Conservation (phyloP, 2,113 vertebrate genomes). For the Aythya baeri region DNA sequence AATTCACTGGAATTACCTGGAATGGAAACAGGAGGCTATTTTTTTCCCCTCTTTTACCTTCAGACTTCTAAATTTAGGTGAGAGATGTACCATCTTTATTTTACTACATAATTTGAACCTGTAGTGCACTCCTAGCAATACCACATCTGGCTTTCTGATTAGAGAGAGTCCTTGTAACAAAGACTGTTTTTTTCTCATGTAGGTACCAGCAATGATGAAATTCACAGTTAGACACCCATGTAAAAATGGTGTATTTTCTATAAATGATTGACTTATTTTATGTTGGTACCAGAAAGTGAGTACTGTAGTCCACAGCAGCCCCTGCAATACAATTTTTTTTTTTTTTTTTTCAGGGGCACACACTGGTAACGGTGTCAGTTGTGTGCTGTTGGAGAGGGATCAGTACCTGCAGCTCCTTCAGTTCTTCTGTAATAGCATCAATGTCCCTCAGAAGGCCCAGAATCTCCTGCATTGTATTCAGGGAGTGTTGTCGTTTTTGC, state of each 20-base stretch:
- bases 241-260: neutral
- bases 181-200: neutral
- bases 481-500: constrained; percentile 69
- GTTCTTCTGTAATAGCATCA: constrained; percentile 79
- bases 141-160: neutral
- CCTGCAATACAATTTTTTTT: neutral
- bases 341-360: neutral
- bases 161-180: neutral
- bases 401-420: constrained; percentile 85
- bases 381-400: neutral
- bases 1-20: neutral
- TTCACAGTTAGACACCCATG: neutral
- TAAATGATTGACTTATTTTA: neutral
- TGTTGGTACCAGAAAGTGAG: neutral
- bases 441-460: constrained; percentile 80
- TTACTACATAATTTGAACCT: neutral
- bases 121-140: neutral
- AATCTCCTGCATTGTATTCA: constrained; percentile 70
- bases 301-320: neutral
- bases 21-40: neutral
- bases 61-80: neutral
- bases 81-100: neutral
- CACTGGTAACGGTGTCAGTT: neutral
- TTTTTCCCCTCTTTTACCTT: neutral
- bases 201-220: neutral